Evolutionary conservation across 2,888 invertebrate species (phyloP).

Genomic region (Neoaliturus tenellus): DNA sequence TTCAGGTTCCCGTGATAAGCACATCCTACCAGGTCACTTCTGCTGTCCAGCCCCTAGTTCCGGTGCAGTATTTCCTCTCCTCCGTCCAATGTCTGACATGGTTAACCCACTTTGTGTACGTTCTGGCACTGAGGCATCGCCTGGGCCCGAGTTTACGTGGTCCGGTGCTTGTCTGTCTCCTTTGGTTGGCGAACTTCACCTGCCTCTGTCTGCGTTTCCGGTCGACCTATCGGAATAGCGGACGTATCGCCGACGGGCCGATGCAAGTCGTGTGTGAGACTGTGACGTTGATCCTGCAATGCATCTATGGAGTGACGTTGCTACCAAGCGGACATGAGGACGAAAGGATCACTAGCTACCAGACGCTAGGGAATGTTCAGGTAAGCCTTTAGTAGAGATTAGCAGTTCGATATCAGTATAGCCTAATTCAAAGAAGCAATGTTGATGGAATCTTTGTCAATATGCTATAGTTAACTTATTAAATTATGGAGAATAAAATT

Average conservation of each 20-base stretch:
- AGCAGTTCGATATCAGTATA: too few species aligned
- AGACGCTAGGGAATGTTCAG: constrained; percentile 38
- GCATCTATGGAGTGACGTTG: constrained; percentile 64
- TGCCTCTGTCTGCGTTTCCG: constrained; percentile 4
- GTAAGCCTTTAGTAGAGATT: too few species aligned
- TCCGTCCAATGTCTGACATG: constrained; percentile 86
- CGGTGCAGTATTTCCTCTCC: constrained; percentile 75
- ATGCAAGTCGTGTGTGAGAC: constrained; percentile 67
- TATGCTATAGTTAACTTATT: too few species aligned
- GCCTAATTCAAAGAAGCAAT: too few species aligned
- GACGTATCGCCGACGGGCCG: neutral
- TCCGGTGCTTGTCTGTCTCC: neutral
- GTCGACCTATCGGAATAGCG: neutral
- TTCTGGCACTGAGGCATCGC: constrained; percentile 79
- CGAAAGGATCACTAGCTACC: constrained; percentile 1
- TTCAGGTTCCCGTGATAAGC: constrained; percentile 38
- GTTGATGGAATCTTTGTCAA: too few species aligned
- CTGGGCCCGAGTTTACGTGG: constrained; percentile 78
- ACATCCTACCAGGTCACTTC: neutral
- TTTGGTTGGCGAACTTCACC: constrained; percentile 41
- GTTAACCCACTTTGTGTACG: constrained; percentile 88
- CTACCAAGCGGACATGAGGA: constrained; percentile 51
- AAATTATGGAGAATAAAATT: too few species aligned
- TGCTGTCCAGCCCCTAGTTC: constrained; percentile 22
- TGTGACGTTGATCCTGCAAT: constrained; percentile 73